Evolutionary conservation across 2,888 invertebrate genomes (phyloP).

Genomic region (Glaucopsyche alexis): DNA sequence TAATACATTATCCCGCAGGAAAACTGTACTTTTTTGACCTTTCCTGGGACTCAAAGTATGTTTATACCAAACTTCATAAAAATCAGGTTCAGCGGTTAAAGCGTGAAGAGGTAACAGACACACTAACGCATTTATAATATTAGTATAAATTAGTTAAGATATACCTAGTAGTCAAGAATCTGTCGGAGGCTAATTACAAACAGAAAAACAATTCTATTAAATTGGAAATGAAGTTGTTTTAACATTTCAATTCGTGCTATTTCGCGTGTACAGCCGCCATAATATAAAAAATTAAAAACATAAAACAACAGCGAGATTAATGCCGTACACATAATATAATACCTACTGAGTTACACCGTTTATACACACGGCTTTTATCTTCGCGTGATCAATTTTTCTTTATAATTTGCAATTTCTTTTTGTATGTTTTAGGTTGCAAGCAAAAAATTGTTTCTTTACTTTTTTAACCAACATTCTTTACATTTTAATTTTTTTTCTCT

Average conservation of each 20-base stretch:
- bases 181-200: background rate
- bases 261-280: constrained; percentile 18
- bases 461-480: background rate
- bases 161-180: background rate
- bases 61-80: too few relatives aligned
- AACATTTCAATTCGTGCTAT: constrained; percentile 8
- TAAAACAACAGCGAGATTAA: constrained; percentile 2
- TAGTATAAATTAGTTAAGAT: too few relatives aligned
- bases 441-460: background rate
- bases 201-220: background rate
- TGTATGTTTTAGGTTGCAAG: background rate
- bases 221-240: constrained; percentile 26
- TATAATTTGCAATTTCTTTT: constrained; percentile 1
- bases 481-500: background rate
- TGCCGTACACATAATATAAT: constrained; percentile 13
- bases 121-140: too few relatives aligned
- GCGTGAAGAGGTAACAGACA: too few relatives aligned
- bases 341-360: constrained; percentile 22
- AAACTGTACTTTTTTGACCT: too few relatives aligned
- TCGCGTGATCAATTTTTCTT: constrained; percentile 17
- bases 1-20: too few relatives aligned
- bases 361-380: background rate
- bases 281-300: constrained; percentile 24
- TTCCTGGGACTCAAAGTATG: too few relatives aligned
- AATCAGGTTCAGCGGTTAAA: too few relatives aligned